These are phyloP conservation scores for Ashinkailepas kermadecensis DNA, from an alignment of 2,888 invertebrate genomes.

Conservation along the genomic window DNA sequence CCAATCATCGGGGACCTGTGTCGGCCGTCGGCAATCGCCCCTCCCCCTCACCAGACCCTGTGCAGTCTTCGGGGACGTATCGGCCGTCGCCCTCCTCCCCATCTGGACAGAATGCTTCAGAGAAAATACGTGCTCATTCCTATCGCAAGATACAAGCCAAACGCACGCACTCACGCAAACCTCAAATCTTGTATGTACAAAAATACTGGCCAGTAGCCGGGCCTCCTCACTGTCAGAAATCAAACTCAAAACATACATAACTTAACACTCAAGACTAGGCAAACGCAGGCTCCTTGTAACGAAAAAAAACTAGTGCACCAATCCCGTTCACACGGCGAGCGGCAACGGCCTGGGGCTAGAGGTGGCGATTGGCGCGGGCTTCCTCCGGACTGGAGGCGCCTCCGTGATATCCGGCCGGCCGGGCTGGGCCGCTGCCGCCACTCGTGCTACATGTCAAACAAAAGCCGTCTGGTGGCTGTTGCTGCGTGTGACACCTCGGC, in stretches of 20 bases:
- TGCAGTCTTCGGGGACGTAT: too few species aligned
- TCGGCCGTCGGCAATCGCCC: too few species aligned
- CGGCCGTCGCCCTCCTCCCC: background rate
- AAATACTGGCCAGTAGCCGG: conserved; percentile 5
- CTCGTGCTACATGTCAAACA: too few species aligned
- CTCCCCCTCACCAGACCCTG: too few species aligned
- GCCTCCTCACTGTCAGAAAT: background rate
- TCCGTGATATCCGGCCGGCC: too few species aligned
- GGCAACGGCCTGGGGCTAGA: background rate
- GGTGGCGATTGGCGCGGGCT: background rate
- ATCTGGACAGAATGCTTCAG: background rate
- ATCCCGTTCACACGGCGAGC: background rate
- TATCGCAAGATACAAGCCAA: background rate
- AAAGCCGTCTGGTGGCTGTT: too few species aligned
- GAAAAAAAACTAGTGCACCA: conserved; percentile 10
- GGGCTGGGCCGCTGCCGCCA: too few species aligned
- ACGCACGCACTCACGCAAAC: background rate
- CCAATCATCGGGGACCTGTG: too few species aligned
- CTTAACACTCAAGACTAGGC: conserved; percentile 11
- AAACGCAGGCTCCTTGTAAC: background rate
- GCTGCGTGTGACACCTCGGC: too few species aligned
- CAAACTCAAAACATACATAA: conserved; percentile 11
- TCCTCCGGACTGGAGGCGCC: too few species aligned
- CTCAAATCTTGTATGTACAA: background rate
- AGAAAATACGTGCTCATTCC: background rate